Evolutionary conservation across 92 coral and sea anemone genomes (phyloP).

Genomic region (Pocillopora grandis): DNA sequence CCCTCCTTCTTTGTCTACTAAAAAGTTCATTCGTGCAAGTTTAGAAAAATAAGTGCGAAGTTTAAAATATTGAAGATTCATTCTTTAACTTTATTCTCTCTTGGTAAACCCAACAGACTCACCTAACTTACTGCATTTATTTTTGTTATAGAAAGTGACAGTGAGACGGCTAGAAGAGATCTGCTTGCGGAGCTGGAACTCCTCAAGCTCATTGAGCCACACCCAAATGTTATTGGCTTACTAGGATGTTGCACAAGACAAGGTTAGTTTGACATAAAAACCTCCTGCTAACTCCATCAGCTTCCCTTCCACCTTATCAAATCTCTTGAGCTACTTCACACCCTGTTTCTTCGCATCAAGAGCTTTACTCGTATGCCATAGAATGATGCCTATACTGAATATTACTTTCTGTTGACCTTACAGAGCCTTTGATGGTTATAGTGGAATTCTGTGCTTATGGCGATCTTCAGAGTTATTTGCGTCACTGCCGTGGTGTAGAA

Average conservation of each 20-base stretch:
- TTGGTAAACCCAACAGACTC: not conserved
- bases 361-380: too few species aligned
- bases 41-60: too few species aligned
- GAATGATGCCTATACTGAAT: not conserved
- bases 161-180: conserved; percentile 93
- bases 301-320: too few species aligned
- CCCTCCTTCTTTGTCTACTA: too few species aligned
- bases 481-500: conserved; percentile 93
- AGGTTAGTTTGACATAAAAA: conserved; percentile 9
- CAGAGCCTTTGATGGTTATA: conserved; percentile 94
- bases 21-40: too few species aligned
- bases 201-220: conserved; percentile 94
- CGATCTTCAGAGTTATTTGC: conserved; percentile 94
- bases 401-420: not conserved
- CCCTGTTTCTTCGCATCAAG: too few species aligned
- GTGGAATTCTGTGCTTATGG: conserved; percentile 97
- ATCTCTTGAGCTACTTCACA: too few species aligned
- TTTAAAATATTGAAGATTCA: too few species aligned
- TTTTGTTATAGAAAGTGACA: conserved; percentile 74
- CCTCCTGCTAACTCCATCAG: too few species aligned
- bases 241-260: conserved; percentile 92
- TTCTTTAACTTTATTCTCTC: not conserved
- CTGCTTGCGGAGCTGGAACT: conserved; percentile 88
- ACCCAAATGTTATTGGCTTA: conserved; percentile 91
- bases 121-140: conserved; percentile 2